Conservation (phyloP, 1,140 invertebrate genomes). For the Saxidomus purpurata region DNA sequence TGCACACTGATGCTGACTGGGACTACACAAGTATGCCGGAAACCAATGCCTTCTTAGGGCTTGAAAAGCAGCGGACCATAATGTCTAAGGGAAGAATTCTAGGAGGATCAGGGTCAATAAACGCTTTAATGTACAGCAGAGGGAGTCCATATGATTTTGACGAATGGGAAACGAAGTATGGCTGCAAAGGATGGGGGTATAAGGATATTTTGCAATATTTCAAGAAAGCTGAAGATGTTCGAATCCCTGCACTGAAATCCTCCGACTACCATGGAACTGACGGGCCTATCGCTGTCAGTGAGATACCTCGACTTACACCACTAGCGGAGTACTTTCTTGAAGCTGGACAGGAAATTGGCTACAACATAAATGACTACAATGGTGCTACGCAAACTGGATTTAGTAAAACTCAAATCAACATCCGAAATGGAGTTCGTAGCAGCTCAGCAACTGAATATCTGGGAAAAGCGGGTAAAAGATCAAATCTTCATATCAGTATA, state of each 20-base stretch:
- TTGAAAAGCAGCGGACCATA: constrained; percentile 91
- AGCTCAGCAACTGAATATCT: constrained; percentile 14
- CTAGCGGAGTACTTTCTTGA: background rate
- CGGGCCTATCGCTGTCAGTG: constrained; percentile 13
- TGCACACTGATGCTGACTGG: too few species aligned
- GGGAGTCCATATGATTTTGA: constrained; percentile 90
- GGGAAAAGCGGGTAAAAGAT: background rate
- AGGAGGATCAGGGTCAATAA: constrained; percentile 95
- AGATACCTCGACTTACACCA: background rate
- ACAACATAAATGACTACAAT: constrained; percentile 83
- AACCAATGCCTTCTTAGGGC: constrained; percentile 87
- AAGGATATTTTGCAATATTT: constrained; percentile 63
- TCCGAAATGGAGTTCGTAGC: background rate
- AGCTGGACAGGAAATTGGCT: constrained; percentile 69
- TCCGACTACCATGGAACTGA: constrained; percentile 17
- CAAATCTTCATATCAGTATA: constrained; percentile 11
- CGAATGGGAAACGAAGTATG: constrained; percentile 6
- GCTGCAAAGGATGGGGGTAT: constrained; percentile 54
- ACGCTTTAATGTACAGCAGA: constrained; percentile 97
- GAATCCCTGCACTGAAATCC: background rate
- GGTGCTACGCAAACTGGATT: constrained; percentile 23
- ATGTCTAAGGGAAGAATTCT: constrained; percentile 74
- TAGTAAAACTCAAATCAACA: background rate
- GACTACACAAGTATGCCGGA: constrained; percentile 95
- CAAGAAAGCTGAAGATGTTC: constrained; percentile 47